phyloP scores from a whole-genome alignment of 2,888 invertebrate species.

The Tetheella fluctuosa region DNA sequence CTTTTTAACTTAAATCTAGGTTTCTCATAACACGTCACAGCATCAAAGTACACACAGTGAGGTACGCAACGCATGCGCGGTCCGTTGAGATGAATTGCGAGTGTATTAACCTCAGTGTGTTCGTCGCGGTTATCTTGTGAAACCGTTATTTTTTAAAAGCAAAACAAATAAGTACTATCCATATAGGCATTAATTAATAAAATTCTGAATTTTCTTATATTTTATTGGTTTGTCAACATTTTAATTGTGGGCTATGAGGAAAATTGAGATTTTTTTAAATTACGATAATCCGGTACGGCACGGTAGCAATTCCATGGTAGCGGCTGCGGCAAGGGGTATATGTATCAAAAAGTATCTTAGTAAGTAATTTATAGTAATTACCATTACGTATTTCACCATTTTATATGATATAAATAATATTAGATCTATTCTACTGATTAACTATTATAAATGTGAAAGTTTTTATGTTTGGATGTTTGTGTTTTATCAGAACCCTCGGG shows the following conservation, averaged over 20 bases:
- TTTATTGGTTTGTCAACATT: slow-evolving; percentile 1
- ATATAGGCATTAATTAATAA: slow-evolving; percentile 1
- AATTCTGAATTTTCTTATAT: neutral
- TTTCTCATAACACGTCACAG: slow-evolving; percentile 21
- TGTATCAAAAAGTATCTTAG: neutral
- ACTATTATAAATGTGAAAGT: no score
- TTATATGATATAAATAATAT: neutral
- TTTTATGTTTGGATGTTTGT: no score
- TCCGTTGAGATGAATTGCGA: slow-evolving; percentile 52
- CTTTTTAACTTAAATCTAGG: neutral
- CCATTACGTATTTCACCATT: neutral
- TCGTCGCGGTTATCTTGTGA: slow-evolving; percentile 17
- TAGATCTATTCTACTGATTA: no score
- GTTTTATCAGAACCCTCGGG: no score
- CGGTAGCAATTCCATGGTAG: neutral
- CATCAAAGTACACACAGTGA: slow-evolving; percentile 39
- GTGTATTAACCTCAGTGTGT: slow-evolving; percentile 69
- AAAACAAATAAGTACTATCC: neutral
- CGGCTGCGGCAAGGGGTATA: neutral
- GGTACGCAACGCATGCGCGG: slow-evolving; percentile 42
- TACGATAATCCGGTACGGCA: neutral
- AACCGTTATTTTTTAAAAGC: slow-evolving; percentile 2
- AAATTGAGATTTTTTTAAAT: neutral
- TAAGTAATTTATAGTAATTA: neutral
- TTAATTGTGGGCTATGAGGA: neutral